Conservation (phyloP, 2,113 vertebrate genomes). For the Dryoscopus gambensis region DNA sequence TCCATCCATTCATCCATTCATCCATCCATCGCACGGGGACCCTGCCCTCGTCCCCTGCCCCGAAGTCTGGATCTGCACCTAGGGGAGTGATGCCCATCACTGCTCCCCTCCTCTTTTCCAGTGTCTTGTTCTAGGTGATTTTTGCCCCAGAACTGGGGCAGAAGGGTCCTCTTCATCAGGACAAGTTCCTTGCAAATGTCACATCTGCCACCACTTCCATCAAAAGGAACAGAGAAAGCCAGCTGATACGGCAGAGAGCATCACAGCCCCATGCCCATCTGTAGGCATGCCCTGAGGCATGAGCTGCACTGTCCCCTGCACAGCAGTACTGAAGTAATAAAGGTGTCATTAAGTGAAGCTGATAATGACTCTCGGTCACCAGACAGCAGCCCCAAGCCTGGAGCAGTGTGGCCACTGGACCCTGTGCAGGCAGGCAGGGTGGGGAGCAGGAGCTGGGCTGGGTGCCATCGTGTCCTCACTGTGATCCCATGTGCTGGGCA, state of each 20-base stretch:
- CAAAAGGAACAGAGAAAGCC: not conserved
- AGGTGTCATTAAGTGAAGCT: not conserved
- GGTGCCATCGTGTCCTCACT: accelerated
- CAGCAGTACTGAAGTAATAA: not conserved
- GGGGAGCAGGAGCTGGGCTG: not conserved
- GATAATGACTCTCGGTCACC: not conserved
- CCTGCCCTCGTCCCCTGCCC: not conserved
- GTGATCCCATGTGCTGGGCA: not conserved
- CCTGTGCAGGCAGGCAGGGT: not conserved
- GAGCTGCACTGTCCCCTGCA: accelerated
- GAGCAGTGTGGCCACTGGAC: no score
- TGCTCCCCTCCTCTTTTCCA: not conserved
- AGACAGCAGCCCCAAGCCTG: accelerated
- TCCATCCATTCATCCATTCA: not conserved
- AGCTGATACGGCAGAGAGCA: accelerated
- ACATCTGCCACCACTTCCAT: not conserved
- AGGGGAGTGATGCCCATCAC: no score
- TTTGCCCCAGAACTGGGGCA: not conserved
- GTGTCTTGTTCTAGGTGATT: not conserved
- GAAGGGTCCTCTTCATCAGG: not conserved
- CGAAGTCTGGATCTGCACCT: accelerated
- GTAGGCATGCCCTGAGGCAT: accelerated
- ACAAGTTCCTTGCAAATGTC: not conserved
- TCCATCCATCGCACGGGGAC: not conserved
- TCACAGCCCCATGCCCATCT: not conserved